Evolutionary conservation across 2,113 vertebrate species (phyloP), one percentile per base, ranked within the genome.

Genomic region (Otus sunia): DNA sequence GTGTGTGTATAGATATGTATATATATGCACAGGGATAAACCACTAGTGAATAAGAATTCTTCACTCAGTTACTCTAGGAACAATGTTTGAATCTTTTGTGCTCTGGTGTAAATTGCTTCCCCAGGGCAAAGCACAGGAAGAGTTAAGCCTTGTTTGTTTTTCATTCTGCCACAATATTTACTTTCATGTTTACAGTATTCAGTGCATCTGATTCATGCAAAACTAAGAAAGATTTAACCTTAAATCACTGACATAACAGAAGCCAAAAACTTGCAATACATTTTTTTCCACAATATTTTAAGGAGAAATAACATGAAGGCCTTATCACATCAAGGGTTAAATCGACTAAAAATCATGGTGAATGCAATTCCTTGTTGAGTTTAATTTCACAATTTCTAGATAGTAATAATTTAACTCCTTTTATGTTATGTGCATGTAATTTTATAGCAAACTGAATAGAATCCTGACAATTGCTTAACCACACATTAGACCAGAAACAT

Each of bases 1-100:
- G 1, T n/a, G 4, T n/a, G n/a, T 32, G 2, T 19, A 1, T 27
- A 8, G 16, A 9, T 36, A 5, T 14, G 34, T 60, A 5, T 18
- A 41, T 52, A 12, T 68, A 8, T 49, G 56, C 25, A 36, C 21
- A 68, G 30, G 37, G 11, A 37, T 52, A 39, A 41, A 97, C 11
- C 2, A 55, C 4, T 3, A 41, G 15, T 3, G 7, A 71, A 11
- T 36, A 75, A 64, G 36, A 88, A 53, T 85, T 87, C 47, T 52
- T 76, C 29, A n/a, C 17, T 77, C 37, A 67, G 25, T 63, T 85
- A 58, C 30, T 79, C 34, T 30, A 62, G 30, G 20, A 85, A 45
- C 22, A 69, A 10, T 14, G 8, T 59, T 53, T 82, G 45, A 75
- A n/a, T 69, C 15, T 82, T 82, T 90, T 77, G 41, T 74, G 10